Evolutionary conservation across 2,888 invertebrate species (phyloP), one percentile per base, ranked within the genome.

Genomic region (Trachelus stipa): DNA sequence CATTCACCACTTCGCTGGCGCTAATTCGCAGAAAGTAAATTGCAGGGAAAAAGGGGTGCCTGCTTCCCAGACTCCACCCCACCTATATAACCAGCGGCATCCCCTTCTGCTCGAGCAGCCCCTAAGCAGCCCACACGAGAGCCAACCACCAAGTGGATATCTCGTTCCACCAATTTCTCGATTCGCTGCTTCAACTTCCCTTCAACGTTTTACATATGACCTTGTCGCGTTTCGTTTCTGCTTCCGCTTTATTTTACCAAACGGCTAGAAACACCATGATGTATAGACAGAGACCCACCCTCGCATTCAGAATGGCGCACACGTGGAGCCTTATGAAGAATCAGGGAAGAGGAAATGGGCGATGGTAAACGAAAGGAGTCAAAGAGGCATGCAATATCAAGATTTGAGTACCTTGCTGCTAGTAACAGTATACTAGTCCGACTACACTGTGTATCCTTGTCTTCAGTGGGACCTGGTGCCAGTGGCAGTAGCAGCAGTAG

Each of bases 11-110:
- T 34, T 71, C 71, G 34, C 34, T 71, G 75, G 76, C 77, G 79
- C 79, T 83, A 83, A 83, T 83, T 81, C 80, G 77, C 78, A 69
- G 81, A 81, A 83, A 81, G 81, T 82, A 83, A 83, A 83, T 83
- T 80, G 80, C 73, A 76, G 23, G 23, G 56, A 56, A 56, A 23
- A 40, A 40, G 9, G 56, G 56, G 56, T 23, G 23, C 56, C 23
- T 23, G 23, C 23, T 56, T 9, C 23, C 56, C 56, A 23, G 56
- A 23, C 56, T 56, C 56, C 56, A 56, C 2, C 56, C 56, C 56
- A 2, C 56, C 23, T 56, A 56, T 23, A 56, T 56, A 56, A 23
- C 23, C 56, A 56, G 23, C 9, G 23, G 56, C 56, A 56, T n/a
- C 56, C 56, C 56, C 56, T 35, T 76, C 80, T 77, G 80, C 79